phyloP scores from a whole-genome alignment of 2,888 invertebrate genomes.

The Polyommatus iphigenia region DNA sequence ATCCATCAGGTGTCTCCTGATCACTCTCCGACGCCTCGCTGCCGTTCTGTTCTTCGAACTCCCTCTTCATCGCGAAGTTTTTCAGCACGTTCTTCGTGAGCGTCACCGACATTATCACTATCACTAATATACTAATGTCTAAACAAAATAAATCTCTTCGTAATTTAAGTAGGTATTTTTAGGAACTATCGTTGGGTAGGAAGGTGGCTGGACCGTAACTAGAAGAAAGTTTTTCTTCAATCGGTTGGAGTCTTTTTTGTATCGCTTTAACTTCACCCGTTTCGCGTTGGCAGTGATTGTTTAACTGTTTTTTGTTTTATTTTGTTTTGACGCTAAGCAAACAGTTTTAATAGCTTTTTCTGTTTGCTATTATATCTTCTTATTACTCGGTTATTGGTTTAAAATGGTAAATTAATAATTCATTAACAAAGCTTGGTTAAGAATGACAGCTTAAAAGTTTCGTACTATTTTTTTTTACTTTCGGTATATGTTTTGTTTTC shows the following conservation, averaged over 20 bases:
- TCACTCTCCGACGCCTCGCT: constrained; percentile 71
- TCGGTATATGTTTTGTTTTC: no score
- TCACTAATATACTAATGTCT: constrained; percentile 47
- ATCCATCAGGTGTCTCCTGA: constrained; percentile 60
- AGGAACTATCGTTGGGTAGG: constrained; percentile 81
- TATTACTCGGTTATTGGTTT: not conserved
- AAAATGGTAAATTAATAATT: no score
- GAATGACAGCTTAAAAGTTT: no score
- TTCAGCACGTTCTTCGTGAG: constrained; percentile 66
- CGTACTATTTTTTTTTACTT: no score
- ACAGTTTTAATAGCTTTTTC: not conserved
- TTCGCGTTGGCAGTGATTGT: constrained; percentile 39
- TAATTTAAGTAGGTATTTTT: constrained; percentile 76
- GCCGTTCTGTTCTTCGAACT: constrained; percentile 65
- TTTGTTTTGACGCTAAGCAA: constrained; percentile 27
- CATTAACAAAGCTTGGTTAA: no score
- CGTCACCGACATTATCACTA: constrained; percentile 63
- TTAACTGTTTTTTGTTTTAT: constrained; percentile 9
- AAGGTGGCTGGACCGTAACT: constrained; percentile 71
- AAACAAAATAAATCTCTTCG: constrained; percentile 73
- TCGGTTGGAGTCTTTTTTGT: constrained; percentile 26
- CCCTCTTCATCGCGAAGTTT: constrained; percentile 72
- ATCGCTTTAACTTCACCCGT: constrained; percentile 50
- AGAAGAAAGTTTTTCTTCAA: constrained; percentile 39
- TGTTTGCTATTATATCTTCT: not conserved